These are phyloP conservation scores for Telenomus remus DNA, from an alignment of 1,140 invertebrate species.

Conservation along the genomic window DNA sequence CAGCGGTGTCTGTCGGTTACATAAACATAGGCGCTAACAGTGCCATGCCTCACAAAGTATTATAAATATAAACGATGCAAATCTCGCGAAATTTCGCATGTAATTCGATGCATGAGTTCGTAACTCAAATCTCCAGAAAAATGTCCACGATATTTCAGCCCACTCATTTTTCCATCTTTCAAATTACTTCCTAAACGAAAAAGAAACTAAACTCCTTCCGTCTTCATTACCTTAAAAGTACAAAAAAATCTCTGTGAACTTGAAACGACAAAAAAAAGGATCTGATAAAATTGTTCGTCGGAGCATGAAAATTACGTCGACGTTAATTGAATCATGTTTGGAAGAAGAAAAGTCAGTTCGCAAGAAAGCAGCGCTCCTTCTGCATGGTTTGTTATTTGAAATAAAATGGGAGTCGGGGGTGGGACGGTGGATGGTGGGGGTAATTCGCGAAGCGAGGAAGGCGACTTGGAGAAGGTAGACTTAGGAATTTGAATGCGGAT, in stretches of 20 bases:
- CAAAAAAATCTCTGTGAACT: background rate
- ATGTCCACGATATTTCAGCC: too few relatives aligned
- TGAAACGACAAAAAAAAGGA: conserved; percentile 1
- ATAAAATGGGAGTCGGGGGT: conserved; percentile 39
- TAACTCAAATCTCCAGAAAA: too few relatives aligned
- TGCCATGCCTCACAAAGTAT: conserved; percentile 3
- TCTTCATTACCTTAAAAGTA: background rate
- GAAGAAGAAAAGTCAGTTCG: conserved; percentile 48
- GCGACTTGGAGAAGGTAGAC: conserved; percentile 53
- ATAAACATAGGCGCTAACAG: conserved; percentile 43
- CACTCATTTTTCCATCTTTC: too few relatives aligned
- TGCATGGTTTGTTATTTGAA: conserved; percentile 56
- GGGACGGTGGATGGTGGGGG: conserved; percentile 8
- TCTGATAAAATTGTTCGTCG: conserved; percentile 20
- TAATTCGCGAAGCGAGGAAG: conserved; percentile 57
- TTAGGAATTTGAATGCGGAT: conserved; percentile 66
- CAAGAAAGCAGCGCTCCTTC: conserved; percentile 42
- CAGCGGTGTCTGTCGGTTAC: conserved; percentile 37
- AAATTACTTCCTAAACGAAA: too few relatives aligned
- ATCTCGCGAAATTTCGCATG: background rate
- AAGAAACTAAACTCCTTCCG: too few relatives aligned
- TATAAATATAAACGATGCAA: conserved; percentile 3
- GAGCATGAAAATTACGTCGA: conserved; percentile 36
- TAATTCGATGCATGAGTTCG: background rate
- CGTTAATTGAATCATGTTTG: conserved; percentile 46